Evolutionary conservation across 2,113 vertebrate genomes (phyloP).

Genomic region (Cheirogaleus medius): DNA sequence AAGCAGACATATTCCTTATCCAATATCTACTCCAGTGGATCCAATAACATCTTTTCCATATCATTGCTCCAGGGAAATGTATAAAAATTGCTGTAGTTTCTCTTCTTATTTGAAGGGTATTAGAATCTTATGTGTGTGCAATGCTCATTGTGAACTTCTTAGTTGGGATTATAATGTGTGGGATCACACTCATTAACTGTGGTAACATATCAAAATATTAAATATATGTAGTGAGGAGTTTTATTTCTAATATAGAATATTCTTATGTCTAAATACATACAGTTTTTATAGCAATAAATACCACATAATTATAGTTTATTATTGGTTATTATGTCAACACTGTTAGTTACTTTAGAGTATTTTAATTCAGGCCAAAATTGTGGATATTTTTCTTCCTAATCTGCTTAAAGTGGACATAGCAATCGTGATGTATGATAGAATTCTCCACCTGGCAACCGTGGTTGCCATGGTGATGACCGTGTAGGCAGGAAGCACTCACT

Average conservation of each 20-base stretch:
- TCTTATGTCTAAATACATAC: background rate
- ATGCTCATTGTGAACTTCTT: background rate
- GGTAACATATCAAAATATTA: background rate
- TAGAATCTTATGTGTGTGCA: background rate
- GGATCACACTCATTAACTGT: background rate
- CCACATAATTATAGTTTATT: background rate
- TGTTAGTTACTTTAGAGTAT: slow-evolving; percentile 7
- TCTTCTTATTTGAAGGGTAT: background rate
- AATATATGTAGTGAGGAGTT: background rate
- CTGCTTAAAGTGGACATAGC: slow-evolving; percentile 58
- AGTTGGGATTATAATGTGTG: background rate
- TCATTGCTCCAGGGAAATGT: background rate
- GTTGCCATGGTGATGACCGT: slow-evolving; percentile 70
- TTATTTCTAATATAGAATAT: background rate
- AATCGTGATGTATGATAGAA: slow-evolving; percentile 75
- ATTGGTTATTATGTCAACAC: background rate
- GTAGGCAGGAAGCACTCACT: slow-evolving; percentile 46
- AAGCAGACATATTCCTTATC: background rate
- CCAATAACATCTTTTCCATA: background rate
- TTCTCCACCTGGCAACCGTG: slow-evolving; percentile 65
- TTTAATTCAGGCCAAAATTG: slow-evolving; percentile 29
- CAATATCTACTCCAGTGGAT: background rate
- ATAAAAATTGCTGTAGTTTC: background rate
- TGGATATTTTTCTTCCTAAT: slow-evolving; percentile 50
- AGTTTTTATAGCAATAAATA: background rate